These are phyloP conservation scores for Melanophora roralis DNA, from an alignment of 2,888 invertebrate genomes.

Conservation along the genomic window DNA sequence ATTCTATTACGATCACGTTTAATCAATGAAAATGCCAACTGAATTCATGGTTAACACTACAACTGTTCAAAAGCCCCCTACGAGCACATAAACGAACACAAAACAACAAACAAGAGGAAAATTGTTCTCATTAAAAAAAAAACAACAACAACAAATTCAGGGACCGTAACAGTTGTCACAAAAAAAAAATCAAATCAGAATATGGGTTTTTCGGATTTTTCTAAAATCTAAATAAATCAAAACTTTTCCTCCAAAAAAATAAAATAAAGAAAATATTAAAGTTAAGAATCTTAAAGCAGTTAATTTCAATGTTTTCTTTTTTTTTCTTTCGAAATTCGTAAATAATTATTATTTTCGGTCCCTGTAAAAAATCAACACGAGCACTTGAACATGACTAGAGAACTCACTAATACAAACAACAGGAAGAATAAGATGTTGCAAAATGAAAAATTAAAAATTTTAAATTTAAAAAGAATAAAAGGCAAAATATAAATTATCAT, in stretches of 20 bases:
- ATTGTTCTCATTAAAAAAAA: slow-evolving; percentile 25
- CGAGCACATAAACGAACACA: not conserved
- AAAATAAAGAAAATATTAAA: no score
- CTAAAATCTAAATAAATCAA: no score
- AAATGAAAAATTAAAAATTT: not conserved
- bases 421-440: slow-evolving; percentile 13
- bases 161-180: slow-evolving; percentile 27
- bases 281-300: no score
- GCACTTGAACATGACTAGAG: not conserved
- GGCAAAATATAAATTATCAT: no score
- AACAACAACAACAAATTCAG: slow-evolving; percentile 9
- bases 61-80: slow-evolving; percentile 58
- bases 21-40: slow-evolving; percentile 57
- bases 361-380: not conserved
- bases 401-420: not conserved
- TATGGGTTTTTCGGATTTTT: no score
- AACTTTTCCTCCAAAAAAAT: no score
- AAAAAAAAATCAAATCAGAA: no score
- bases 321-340: no score
- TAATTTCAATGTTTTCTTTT: no score
- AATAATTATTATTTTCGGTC: no score
- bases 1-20: slow-evolving; percentile 27
- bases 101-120: slow-evolving; percentile 8
- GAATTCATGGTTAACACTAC: slow-evolving; percentile 57
- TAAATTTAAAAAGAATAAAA: not conserved